A percentile compares a stretch with the other conserved stretches of the same genome.
Evolutionary conservation across 2,113 vertebrate genomes (phyloP).

Genomic region (Heptranchias perlo): DNA sequence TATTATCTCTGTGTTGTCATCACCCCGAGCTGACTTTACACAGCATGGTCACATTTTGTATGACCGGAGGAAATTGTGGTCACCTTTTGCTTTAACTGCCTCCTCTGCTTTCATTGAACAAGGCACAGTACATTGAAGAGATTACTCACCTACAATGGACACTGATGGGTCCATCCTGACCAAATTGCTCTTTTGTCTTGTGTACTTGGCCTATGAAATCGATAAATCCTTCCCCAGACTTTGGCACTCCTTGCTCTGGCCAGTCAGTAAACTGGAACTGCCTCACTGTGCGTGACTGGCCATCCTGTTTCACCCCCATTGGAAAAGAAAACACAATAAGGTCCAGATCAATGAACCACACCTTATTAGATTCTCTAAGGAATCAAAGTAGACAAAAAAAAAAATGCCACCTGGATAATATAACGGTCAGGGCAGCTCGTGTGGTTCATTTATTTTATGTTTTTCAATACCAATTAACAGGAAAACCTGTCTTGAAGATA

Average conservation of each 20-base stretch:
- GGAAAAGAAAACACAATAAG: slow-evolving; percentile 38
- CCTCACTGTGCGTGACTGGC: slow-evolving; percentile 93
- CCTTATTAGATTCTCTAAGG: slow-evolving; percentile 15
- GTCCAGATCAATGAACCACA: background rate
- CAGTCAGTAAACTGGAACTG: slow-evolving; percentile 99
- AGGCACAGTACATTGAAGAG: background rate
- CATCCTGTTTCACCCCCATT: slow-evolving; percentile 65
- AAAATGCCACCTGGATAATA: background rate
- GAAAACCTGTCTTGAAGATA: background rate
- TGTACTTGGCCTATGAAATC: slow-evolving; percentile 99
- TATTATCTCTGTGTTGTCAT: background rate
- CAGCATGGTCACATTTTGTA: background rate
- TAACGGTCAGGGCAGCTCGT: background rate
- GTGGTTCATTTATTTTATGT: background rate
- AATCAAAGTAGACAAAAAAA: background rate
- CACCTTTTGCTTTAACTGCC: background rate
- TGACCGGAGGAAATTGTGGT: background rate
- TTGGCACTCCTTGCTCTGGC: slow-evolving; percentile 98
- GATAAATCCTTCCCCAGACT: slow-evolving; percentile 98
- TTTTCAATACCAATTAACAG: background rate
- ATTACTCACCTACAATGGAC: slow-evolving; percentile 91
- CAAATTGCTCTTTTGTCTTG: slow-evolving; percentile 99
- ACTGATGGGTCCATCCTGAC: slow-evolving; percentile 97
- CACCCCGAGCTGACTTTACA: background rate
- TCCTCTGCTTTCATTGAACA: background rate